These are phyloP conservation scores for Troilus luridus DNA, from an alignment of 2,888 invertebrate genomes.

Conservation along the genomic window DNA sequence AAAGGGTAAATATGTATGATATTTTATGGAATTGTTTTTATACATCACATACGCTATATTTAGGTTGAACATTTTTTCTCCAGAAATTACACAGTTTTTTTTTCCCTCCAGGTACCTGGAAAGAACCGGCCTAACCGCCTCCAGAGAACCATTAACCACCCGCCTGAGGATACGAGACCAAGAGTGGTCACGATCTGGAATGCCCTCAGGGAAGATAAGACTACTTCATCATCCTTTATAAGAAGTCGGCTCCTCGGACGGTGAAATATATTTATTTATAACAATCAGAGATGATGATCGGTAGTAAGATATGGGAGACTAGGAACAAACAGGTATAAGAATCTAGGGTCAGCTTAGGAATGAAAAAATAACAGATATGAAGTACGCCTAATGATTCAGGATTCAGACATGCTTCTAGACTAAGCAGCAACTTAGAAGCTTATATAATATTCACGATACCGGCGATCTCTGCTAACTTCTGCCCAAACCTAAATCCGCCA, in stretches of 20 bases:
- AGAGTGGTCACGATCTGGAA: not conserved
- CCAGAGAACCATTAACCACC: not conserved
- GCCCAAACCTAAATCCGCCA: no score
- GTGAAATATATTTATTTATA: not conserved
- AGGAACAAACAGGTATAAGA: not conserved
- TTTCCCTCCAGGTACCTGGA: not conserved
- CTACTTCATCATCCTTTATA: constrained; percentile 6
- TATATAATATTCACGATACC: no score
- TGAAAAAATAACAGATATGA: not conserved
- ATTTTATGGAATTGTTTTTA: no score
- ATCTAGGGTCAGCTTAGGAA: not conserved
- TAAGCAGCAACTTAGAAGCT: no score
- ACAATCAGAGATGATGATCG: not conserved
- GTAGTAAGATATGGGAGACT: not conserved
- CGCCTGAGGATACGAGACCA: not conserved
- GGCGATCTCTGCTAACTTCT: no score
- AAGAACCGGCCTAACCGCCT: not conserved
- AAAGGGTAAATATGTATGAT: no score
- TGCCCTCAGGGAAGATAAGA: not conserved
- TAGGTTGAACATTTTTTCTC: no score
- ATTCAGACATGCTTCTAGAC: not conserved
- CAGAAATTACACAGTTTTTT: not conserved
- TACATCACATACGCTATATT: no score
- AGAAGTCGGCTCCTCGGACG: not conserved
- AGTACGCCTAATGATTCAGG: not conserved